A percentile compares a stretch with the other conserved stretches of the same genome.
phyloP scores from a whole-genome alignment of 2,113 vertebrate genomes.

The Ptilonorhynchus violaceus region DNA sequence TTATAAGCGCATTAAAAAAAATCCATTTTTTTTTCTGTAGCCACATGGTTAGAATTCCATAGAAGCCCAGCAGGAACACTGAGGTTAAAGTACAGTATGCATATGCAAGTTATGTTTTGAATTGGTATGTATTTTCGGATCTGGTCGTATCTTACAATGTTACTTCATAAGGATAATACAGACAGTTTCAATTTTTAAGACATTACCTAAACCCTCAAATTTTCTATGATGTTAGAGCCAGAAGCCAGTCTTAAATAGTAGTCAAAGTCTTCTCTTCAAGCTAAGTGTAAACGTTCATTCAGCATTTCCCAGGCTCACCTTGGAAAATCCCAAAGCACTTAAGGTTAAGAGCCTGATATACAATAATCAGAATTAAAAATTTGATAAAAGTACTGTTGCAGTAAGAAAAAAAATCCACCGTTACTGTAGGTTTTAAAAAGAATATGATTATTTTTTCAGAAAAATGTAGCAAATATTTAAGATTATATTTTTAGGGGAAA shows the following conservation, averaged over 20 bases:
- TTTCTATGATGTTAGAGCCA: neutral
- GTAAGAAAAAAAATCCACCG: neutral
- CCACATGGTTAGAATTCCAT: neutral
- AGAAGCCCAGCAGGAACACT: neutral
- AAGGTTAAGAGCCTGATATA: neutral
- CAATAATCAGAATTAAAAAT: neutral
- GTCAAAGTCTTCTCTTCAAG: neutral
- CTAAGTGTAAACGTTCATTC: neutral
- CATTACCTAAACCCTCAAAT: rapidly evolving
- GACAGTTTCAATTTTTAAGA: neutral
- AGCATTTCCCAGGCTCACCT: neutral
- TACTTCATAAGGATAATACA: neutral
- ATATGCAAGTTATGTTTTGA: neutral
- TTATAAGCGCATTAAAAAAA: neutral
- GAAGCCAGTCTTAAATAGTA: neutral
- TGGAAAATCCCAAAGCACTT: neutral
- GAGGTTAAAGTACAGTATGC: neutral
- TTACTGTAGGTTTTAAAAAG: neutral
- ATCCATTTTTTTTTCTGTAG: neutral
- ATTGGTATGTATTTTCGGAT: neutral
- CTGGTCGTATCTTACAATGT: neutral
- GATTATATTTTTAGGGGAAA: neutral
- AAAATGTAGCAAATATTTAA: neutral
- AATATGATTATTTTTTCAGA: neutral
- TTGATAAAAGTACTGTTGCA: neutral